These are phyloP conservation scores for Platynereis dumerilii DNA, from an alignment of 2,888 invertebrate genomes.

Conservation along the genomic window DNA sequence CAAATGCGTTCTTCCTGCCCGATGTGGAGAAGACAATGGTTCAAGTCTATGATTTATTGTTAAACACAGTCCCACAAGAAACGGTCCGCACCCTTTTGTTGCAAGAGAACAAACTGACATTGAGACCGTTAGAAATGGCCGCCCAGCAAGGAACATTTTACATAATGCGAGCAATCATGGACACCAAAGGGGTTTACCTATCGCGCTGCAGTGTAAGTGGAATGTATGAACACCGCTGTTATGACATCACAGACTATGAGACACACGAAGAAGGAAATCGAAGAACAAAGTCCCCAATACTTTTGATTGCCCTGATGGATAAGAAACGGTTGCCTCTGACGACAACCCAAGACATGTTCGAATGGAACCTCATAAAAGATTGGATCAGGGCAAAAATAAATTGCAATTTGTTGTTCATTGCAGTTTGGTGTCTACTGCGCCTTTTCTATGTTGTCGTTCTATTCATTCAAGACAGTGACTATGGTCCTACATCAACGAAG, in stretches of 20 bases:
- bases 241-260: slow-evolving; percentile 4
- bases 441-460: neutral
- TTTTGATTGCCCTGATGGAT: neutral
- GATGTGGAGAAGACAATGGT: neutral
- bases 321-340: neutral
- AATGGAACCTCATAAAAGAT: neutral
- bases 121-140: slow-evolving; percentile 3
- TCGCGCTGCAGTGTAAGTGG: neutral
- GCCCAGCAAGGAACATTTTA: slow-evolving; percentile 3
- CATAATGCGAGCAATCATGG: neutral
- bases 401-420: neutral
- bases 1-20: neutral
- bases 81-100: neutral
- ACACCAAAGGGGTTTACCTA: neutral
- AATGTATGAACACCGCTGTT: slow-evolving; percentile 3
- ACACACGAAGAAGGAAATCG: neutral
- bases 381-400: neutral
- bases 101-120: neutral
- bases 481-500: neutral
- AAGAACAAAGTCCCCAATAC: neutral
- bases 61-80: neutral
- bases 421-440: neutral
- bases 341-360: neutral
- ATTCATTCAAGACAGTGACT: neutral
- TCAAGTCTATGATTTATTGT: neutral